These are phyloP conservation scores for Spongilla lacustris DNA, from an alignment of 37 sponge, comb jelly and placozoan genomes.

Conservation along the genomic window DNA sequence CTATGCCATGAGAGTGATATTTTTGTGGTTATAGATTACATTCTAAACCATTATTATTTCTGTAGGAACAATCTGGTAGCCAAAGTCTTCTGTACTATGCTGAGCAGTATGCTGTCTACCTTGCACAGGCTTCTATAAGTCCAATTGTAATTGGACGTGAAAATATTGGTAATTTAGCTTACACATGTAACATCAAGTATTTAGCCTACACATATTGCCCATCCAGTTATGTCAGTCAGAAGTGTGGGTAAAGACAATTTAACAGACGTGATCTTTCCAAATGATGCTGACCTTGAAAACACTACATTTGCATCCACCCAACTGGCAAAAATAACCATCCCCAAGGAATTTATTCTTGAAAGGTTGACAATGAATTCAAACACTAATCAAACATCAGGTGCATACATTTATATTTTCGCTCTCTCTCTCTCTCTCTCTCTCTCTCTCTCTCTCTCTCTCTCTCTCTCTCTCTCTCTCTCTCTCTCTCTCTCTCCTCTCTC, in stretches of 20 bases:
- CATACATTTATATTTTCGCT: no score
- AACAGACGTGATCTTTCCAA: not conserved
- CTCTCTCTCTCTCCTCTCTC: no score
- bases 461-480: no score
- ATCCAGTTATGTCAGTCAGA: not conserved
- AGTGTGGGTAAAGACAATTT: not conserved
- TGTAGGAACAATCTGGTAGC: slow-evolving; percentile 22
- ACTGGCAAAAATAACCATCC: not conserved
- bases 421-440: no score
- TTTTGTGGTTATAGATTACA: no score
- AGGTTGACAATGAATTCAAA: not conserved
- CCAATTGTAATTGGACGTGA: not conserved
- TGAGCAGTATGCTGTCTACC: slow-evolving; percentile 37
- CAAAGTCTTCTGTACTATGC: slow-evolving; percentile 44
- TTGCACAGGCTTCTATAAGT: not conserved
- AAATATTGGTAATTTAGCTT: not conserved
- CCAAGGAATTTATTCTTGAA: not conserved
- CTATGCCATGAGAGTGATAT: no score
- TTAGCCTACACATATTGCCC: not conserved
- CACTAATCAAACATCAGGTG: not conserved
- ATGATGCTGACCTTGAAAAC: not conserved
- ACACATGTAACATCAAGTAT: no score
- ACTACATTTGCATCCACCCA: not conserved
- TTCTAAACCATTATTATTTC: not conserved
- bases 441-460: no score